A percentile compares a stretch with the other conserved stretches of the same genome.
Evolutionary conservation across 2,888 invertebrate species (phyloP).

Genomic region (Prenolepis imparis): DNA sequence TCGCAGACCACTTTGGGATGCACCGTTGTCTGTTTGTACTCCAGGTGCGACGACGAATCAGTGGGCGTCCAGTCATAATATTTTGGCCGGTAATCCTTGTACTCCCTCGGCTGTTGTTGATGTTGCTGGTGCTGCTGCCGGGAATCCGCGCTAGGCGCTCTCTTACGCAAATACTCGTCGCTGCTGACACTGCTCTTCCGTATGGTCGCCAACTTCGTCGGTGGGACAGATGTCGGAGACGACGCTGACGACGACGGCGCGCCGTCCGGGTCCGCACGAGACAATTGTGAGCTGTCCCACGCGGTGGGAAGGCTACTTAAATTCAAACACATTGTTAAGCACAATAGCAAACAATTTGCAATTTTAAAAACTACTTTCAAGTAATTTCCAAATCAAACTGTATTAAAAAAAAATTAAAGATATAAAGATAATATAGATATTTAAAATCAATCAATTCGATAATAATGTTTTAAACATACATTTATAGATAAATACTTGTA

Average conservation of each 20-base stretch:
- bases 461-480: background rate
- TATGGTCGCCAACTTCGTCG: slow-evolving; percentile 74
- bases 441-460: background rate
- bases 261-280: slow-evolving; percentile 91
- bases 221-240: slow-evolving; percentile 87
- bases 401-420: background rate
- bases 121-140: slow-evolving; percentile 84
- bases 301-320: slow-evolving; percentile 77
- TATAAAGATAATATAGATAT: background rate
- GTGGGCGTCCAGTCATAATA: slow-evolving; percentile 80
- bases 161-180: slow-evolving; percentile 79
- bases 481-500: background rate
- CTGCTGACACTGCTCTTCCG: slow-evolving; percentile 78
- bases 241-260: slow-evolving; percentile 88
- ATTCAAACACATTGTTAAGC: slow-evolving; percentile 25
- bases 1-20: slow-evolving; percentile 89
- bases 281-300: slow-evolving; percentile 85
- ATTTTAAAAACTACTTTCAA: background rate
- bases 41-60: slow-evolving; percentile 77
- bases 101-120: slow-evolving; percentile 87
- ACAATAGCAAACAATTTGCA: background rate
- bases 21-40: slow-evolving; percentile 86
- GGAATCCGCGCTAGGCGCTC: slow-evolving; percentile 81
- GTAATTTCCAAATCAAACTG: background rate
- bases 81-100: slow-evolving; percentile 87